A percentile compares a stretch with the other conserved stretches of the same genome.
phyloP scores from a whole-genome alignment of 2,888 invertebrate genomes.

The Timandra comae region DNA sequence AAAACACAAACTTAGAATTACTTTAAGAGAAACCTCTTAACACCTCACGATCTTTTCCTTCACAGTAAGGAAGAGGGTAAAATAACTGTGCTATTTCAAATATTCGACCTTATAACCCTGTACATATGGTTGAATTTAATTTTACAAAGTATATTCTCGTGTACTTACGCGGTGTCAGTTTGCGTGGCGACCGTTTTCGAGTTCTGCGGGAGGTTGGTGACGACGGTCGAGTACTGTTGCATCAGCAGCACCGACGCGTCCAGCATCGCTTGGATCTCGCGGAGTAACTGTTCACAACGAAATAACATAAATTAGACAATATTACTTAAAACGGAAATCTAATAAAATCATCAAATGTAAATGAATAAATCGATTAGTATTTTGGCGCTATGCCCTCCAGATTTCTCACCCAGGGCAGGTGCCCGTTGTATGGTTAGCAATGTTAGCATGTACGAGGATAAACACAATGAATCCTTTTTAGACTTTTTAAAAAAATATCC shows the following conservation, averaged over 20 bases:
- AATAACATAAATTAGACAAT: conserved; percentile 31
- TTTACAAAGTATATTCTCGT: no score
- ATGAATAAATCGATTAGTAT: not conserved
- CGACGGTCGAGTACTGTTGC: conserved; percentile 91
- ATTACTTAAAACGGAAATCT: not conserved
- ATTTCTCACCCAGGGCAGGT: not conserved
- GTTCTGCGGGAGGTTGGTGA: conserved; percentile 72
- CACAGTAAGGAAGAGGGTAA: no score
- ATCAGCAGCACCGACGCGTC: conserved; percentile 96
- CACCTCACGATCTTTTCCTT: no score
- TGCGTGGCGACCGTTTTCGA: conserved; percentile 59
- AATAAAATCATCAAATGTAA: not conserved
- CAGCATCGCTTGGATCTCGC: conserved; percentile 91
- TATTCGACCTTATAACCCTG: no score
- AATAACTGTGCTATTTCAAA: no score
- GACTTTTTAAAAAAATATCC: no score
- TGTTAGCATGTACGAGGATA: no score
- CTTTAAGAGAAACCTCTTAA: no score
- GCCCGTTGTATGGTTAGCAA: no score
- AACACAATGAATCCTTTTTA: no score
- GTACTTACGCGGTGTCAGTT: conserved; percentile 52
- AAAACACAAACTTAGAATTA: no score
- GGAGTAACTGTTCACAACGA: conserved; percentile 82
- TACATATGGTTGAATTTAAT: no score
- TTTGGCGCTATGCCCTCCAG: not conserved